Evolutionary conservation across 2,113 vertebrate species (phyloP).

Genomic region (Salvelinus namaycush): DNA sequence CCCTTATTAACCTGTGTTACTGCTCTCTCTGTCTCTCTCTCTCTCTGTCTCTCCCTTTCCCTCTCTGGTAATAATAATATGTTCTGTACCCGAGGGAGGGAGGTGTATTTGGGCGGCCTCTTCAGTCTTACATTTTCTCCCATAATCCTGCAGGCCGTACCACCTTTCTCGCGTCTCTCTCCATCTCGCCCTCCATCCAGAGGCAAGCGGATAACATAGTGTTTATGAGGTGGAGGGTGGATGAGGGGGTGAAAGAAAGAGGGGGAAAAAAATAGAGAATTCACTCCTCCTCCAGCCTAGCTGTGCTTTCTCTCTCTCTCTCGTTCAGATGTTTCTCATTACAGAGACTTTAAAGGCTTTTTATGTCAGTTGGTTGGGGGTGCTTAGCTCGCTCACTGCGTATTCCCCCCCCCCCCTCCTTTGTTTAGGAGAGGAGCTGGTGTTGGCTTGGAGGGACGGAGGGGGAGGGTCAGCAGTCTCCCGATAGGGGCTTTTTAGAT

Average conservation of each 20-base stretch:
- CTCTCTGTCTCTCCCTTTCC: neutral
- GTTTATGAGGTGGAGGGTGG: slow-evolving; percentile 27
- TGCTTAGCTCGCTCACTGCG: slow-evolving; percentile 25
- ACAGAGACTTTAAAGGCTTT: slow-evolving; percentile 71
- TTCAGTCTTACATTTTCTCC: slow-evolving; percentile 38
- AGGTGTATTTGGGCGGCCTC: slow-evolving; percentile 52
- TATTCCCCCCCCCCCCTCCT: slow-evolving; percentile 38
- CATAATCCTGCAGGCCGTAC: slow-evolving; percentile 57
- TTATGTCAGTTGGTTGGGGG: slow-evolving; percentile 70
- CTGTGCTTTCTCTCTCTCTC: slow-evolving; percentile 11
- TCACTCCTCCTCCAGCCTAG: too few relatives aligned
- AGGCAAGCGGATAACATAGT: slow-evolving; percentile 17
- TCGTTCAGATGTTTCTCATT: slow-evolving; percentile 80
- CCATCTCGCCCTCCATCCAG: slow-evolving; percentile 27
- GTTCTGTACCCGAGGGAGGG: slow-evolving; percentile 35
- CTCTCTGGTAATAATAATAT: slow-evolving; percentile 9
- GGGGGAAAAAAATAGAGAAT: slow-evolving; percentile 17
- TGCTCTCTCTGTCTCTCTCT: too few relatives aligned
- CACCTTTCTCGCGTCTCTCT: slow-evolving; percentile 6
- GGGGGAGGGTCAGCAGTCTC: slow-evolving; percentile 34
- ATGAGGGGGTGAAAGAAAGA: neutral
- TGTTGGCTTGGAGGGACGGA: neutral
- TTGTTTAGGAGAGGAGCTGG: slow-evolving; percentile 61
- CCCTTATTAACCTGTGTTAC: too few relatives aligned
- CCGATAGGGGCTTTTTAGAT: slow-evolving; percentile 41